Base-by-base conservation (phyloP, 1,140 invertebrate species). In the Leptopilina boulardi region DNA sequence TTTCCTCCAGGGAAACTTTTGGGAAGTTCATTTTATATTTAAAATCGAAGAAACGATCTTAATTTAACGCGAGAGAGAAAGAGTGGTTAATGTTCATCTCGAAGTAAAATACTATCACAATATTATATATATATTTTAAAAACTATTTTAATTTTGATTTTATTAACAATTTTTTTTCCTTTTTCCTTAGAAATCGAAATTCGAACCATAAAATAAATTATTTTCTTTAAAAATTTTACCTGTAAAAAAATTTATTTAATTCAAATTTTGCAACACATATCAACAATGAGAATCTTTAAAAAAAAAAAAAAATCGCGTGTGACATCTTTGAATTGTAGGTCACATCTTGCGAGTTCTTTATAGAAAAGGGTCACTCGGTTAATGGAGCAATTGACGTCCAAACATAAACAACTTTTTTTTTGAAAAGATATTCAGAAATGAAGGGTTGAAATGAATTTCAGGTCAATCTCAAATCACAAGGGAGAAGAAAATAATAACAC, bases 241-340 rank as follows among this genome's bases (percentile, higher is more conserved):
- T 4, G 13, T 42, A 42, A 42, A 42, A 42, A 9, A 13, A 42
- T 8, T 42, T 42, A 42, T 11, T 42, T 42, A 42, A 8, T 42
- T 42, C n/a, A 42, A 6, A 42, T 42, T 6, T 42, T 42, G 41
- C n/a, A n/a, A n/a, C n/a, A 42, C 13, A 9, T 11, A 42, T 42
- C 9, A 42, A 42, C 41, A 42, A 42, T 42, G 41, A 42, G 41
- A 42, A 42, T 11, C 9, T 42, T 42, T 42, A 13, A 42, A 42
- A 42, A 13, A 13, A 42, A n/a, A n/a, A n/a, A n/a, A n/a, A n/a
- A n/a, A n/a, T n/a, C n/a, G n/a, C n/a, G 41, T 42, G 41, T 11
- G 41, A 8, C 51, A 56, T 56, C 19, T 56, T 56, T 56, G 51
- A 56, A 1, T 56, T 56, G 51, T 56, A 56, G 51, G 51, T 56